Evolutionary conservation across 2,888 invertebrate species (phyloP).

Genomic region (Drosophila crucigera): DNA sequence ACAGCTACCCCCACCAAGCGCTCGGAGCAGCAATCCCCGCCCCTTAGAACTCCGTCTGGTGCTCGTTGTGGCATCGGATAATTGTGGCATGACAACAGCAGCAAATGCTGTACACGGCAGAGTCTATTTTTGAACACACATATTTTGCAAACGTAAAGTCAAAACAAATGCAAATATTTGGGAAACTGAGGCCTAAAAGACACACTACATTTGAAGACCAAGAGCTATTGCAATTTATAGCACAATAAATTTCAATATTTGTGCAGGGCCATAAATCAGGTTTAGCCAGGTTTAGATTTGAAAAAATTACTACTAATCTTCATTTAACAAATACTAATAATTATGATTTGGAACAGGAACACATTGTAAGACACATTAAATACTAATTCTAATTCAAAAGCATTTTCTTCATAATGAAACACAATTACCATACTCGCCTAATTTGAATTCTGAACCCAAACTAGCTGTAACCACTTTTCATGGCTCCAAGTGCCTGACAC

Average conservation of each 20-base stretch:
- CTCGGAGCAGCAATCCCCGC: background rate
- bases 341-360: background rate
- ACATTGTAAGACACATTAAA: background rate
- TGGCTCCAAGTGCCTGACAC: constrained; percentile 20
- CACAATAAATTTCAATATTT: background rate
- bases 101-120: constrained; percentile 37
- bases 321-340: background rate
- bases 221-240: background rate
- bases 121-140: constrained; percentile 65
- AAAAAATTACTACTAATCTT: background rate
- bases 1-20: constrained; percentile 8
- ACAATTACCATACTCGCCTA: background rate
- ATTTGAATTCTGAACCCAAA: background rate
- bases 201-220: background rate
- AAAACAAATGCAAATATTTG: constrained; percentile 25
- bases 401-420: background rate
- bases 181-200: background rate
- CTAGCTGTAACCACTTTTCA: background rate
- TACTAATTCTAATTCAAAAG: background rate
- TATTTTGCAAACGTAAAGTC: constrained; percentile 33
- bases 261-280: background rate
- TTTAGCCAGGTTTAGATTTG: background rate
- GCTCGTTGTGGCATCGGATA: constrained; percentile 65
- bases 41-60: constrained; percentile 30
- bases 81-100: constrained; percentile 62